A percentile compares a stretch with the other conserved stretches of the same genome.
Conservation (phyloP, 2,888 invertebrate genomes). For the Busseola fusca region DNA sequence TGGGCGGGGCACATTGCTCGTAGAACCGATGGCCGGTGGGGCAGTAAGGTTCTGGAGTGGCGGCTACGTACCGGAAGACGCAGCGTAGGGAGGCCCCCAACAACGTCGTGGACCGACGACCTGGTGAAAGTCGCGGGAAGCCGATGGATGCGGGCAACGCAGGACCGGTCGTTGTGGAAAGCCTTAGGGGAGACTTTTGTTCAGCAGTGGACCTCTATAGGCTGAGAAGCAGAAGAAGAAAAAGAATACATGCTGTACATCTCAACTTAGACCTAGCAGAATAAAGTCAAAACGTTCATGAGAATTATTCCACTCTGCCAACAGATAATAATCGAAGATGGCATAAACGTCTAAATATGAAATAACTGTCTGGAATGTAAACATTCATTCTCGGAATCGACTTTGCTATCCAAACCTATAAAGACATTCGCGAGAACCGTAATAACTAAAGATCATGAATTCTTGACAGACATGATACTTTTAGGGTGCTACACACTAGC, state of each 20-base stretch:
- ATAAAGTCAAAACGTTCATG: not conserved
- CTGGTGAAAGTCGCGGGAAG: too few species aligned
- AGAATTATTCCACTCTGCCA: not conserved
- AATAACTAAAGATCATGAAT: not conserved
- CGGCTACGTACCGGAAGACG: too few species aligned
- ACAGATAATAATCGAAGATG: not conserved
- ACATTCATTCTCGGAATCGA: constrained; percentile 10
- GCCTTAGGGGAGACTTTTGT: too few species aligned
- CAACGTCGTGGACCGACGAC: too few species aligned
- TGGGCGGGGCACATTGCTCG: too few species aligned
- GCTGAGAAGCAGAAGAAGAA: too few species aligned
- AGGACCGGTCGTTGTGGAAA: too few species aligned
- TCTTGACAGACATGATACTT: not conserved
- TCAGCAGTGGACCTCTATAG: too few species aligned
- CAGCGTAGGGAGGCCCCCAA: too few species aligned
- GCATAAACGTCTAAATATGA: not conserved
- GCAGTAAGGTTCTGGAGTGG: too few species aligned
- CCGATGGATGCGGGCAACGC: too few species aligned
- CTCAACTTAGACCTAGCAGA: not conserved
- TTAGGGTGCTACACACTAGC: not conserved
- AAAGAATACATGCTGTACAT: not conserved
- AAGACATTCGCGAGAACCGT: not conserved
- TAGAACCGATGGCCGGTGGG: too few species aligned
- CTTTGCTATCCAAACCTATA: not conserved
- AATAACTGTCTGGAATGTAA: constrained; percentile 8